Percentiles rank a stretch among this genome's conserved stretches.
Conservation (phyloP, 2,888 invertebrate genomes). For the Heteromurus nitidus region DNA sequence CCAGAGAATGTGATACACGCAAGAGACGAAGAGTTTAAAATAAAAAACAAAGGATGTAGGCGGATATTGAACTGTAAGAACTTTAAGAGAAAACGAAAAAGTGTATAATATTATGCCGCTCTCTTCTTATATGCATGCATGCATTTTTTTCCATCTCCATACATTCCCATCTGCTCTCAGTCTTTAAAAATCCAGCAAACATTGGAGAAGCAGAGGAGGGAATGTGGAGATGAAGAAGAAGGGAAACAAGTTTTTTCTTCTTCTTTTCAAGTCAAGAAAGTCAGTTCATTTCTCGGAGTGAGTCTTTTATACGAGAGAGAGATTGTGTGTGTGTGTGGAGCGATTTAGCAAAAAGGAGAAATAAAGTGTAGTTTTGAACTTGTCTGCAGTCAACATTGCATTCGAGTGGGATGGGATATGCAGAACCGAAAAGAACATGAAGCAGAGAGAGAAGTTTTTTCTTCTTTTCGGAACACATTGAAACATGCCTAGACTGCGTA, state of each 20-base stretch:
- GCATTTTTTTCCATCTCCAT: no score
- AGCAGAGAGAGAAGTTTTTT: no score
- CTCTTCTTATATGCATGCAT: no score
- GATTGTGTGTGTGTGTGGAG: no score
- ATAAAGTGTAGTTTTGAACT: no score
- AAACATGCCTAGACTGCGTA: no score
- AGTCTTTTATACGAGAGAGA: neutral
- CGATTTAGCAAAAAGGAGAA: no score
- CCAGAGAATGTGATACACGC: slow-evolving; percentile 1
- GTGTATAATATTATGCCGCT: neutral
- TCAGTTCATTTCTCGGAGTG: slow-evolving; percentile 4
- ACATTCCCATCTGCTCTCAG: slow-evolving; percentile 3
- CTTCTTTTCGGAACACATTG: no score
- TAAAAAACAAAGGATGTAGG: slow-evolving; percentile 54
- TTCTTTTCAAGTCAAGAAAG: no score
- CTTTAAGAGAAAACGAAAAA: no score
- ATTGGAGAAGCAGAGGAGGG: neutral
- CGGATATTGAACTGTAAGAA: slow-evolving; percentile 59
- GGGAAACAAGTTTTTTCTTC: slow-evolving; percentile 4
- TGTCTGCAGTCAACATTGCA: neutral
- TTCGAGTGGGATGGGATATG: no score
- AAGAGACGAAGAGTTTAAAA: neutral
- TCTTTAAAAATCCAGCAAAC: slow-evolving; percentile 3
- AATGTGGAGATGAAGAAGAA: slow-evolving; percentile 2
- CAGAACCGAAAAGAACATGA: no score